phyloP scores from a whole-genome alignment of 2,888 invertebrate species.

The Ptilodon capucinus region DNA sequence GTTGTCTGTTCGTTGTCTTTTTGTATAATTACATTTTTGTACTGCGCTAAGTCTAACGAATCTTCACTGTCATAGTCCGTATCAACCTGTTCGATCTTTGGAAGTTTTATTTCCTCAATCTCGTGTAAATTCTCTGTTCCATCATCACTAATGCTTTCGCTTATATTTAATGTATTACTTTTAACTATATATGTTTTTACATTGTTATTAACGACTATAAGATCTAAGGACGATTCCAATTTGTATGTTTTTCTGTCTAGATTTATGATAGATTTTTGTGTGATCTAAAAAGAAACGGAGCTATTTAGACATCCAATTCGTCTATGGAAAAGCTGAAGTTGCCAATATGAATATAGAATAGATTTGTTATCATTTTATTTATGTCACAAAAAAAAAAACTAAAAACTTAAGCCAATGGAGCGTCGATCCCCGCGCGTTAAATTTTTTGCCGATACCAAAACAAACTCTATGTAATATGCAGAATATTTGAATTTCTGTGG shows the following conservation, averaged over 20 bases:
- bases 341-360: no score
- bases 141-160: not conserved
- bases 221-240: constrained; percentile 11
- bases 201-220: constrained; percentile 8
- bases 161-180: not conserved
- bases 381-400: no score
- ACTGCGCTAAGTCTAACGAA: not conserved
- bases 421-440: no score
- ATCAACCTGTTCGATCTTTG: not conserved
- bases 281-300: constrained; percentile 24
- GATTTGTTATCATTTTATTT: no score
- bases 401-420: no score
- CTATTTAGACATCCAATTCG: no score
- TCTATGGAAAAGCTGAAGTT: no score
- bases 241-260: constrained; percentile 8
- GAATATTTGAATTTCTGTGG: no score
- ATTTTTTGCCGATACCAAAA: no score
- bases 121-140: not conserved
- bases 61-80: not conserved
- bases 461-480: no score
- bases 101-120: not conserved
- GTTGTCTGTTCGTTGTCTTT: not conserved
- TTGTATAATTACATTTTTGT: not conserved
- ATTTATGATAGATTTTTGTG: constrained; percentile 15
- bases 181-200: constrained; percentile 10